phyloP scores from a whole-genome alignment of 2,797 vertebrate genomes.

The Squalus acanthias region DNA sequence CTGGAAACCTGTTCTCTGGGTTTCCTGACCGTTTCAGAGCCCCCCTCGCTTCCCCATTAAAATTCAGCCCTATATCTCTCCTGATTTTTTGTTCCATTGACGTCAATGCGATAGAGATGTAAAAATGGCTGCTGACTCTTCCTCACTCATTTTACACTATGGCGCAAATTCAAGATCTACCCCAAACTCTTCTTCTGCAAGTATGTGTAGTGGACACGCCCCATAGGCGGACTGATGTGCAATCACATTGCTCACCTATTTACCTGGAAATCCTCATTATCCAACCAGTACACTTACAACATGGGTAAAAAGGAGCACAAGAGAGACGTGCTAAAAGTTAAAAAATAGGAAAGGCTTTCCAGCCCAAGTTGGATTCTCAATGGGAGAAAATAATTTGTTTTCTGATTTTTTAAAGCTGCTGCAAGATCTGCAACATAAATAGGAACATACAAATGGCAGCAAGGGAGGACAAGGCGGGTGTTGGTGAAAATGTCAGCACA shows the following conservation, averaged over 20 bases:
- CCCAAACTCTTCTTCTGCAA: neutral
- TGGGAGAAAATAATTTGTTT: neutral
- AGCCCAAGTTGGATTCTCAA: neutral
- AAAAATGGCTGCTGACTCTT: neutral
- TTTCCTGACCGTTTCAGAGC: too few species aligned
- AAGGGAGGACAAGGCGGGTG: neutral
- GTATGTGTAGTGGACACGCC: neutral
- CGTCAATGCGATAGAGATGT: neutral
- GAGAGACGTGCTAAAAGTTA: neutral
- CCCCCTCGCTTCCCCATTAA: too few species aligned
- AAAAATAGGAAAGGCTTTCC: neutral
- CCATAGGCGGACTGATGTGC: neutral
- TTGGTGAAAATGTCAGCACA: neutral
- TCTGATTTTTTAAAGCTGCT: neutral
- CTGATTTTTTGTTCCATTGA: neutral
- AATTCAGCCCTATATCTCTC: neutral
- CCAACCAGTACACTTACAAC: neutral
- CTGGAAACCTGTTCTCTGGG: too few species aligned
- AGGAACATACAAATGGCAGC: neutral
- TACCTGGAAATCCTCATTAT: neutral
- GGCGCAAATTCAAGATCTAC: neutral
- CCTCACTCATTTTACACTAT: neutral
- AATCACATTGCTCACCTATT: neutral
- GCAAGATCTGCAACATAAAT: neutral
- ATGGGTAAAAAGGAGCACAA: neutral